phyloP scores from a whole-genome alignment of 2,113 vertebrate genomes.

The Perccottus glenii region DNA sequence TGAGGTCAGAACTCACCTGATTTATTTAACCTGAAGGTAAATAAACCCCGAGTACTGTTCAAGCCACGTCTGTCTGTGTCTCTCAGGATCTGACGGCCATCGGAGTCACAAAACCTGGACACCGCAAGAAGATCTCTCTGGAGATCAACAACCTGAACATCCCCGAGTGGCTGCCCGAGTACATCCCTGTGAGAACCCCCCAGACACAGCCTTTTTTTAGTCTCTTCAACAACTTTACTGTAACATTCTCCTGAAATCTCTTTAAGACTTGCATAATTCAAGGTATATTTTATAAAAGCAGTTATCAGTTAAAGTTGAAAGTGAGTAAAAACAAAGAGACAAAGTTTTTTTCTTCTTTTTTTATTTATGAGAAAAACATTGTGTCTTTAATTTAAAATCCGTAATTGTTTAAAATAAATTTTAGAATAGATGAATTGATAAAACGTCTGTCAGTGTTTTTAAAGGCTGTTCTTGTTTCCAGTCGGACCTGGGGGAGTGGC shows the following conservation, averaged over 20 bases:
- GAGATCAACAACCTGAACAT: conserved; percentile 93
- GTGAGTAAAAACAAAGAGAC: too few species aligned
- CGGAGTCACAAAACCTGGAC: conserved; percentile 94
- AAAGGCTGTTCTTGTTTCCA: conserved; percentile 44
- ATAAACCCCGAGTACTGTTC: background rate
- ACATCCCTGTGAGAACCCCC: conserved; percentile 84
- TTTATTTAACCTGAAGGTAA: too few species aligned
- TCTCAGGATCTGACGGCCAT: conserved; percentile 93
- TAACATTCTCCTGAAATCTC: too few species aligned
- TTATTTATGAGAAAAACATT: too few species aligned
- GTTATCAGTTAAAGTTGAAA: too few species aligned
- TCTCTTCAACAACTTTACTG: too few species aligned
- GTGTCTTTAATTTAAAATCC: too few species aligned
- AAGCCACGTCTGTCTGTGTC: background rate
- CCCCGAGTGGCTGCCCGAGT: conserved; percentile 92
- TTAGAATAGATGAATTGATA: background rate
- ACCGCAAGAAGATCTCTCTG: conserved; percentile 93
- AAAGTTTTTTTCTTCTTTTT: too few species aligned
- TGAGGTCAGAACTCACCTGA: conserved; percentile 78
- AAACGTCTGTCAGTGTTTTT: background rate
- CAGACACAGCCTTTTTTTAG: too few species aligned
- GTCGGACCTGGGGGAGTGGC: conserved; percentile 91
- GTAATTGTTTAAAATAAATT: too few species aligned
- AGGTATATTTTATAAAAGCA: too few species aligned
- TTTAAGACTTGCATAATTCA: too few species aligned